Conservation (phyloP, 2,113 vertebrate species). For the Acinonyx jubatus region DNA sequence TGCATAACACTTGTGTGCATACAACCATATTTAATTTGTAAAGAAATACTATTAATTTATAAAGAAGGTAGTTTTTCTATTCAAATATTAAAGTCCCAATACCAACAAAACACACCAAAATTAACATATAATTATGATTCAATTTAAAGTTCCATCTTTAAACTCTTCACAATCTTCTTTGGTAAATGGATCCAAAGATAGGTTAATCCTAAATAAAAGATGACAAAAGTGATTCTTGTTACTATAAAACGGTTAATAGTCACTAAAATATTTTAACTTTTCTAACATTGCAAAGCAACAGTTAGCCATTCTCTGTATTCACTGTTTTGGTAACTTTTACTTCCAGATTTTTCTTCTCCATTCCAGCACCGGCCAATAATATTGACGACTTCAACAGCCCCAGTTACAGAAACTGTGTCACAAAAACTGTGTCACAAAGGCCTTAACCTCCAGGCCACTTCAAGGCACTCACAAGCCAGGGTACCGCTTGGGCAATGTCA, state of each 20-base stretch:
- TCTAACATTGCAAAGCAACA: not conserved
- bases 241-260: not conserved
- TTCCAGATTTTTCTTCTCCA: not conserved
- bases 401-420: not conserved
- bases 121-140: slow-evolving; percentile 36
- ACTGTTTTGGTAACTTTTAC: not conserved
- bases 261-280: not conserved
- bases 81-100: not conserved
- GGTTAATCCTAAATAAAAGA: slow-evolving; percentile 61
- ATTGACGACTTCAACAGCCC: not conserved
- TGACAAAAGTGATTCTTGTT: slow-evolving; percentile 38
- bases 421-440: not conserved
- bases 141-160: slow-evolving; percentile 49
- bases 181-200: slow-evolving; percentile 40
- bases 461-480: not conserved
- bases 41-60: slow-evolving; percentile 39
- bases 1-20: not conserved
- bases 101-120: slow-evolving; percentile 26
- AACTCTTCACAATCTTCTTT: slow-evolving; percentile 64
- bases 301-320: not conserved
- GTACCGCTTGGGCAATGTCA: not conserved
- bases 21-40: slow-evolving; percentile 39
- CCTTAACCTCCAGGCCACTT: not conserved
- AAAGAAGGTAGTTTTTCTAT: not conserved
- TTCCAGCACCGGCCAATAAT: not conserved